A percentile compares a stretch with the other conserved stretches of the same genome.
Conservation (phyloP, 1,140 invertebrate species). For the Bombus confusus region DNA sequence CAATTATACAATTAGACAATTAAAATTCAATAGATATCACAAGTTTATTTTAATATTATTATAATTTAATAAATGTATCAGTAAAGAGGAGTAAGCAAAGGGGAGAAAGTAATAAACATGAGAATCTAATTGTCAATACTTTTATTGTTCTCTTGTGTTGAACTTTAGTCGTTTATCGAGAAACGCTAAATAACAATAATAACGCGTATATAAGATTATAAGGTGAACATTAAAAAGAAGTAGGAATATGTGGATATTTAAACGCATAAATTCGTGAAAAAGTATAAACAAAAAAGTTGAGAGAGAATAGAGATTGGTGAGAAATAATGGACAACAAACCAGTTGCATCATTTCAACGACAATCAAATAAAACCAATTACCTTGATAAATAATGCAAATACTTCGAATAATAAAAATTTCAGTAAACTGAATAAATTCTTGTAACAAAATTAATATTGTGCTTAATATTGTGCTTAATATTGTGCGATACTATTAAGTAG, state of each 20-base stretch:
- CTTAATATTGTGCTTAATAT: slow-evolving; percentile 40
- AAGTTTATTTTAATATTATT: not conserved
- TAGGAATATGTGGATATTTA: slow-evolving; percentile 10
- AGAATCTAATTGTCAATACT: slow-evolving; percentile 37
- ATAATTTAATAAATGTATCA: not conserved
- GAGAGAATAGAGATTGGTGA: not conserved
- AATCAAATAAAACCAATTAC: not conserved
- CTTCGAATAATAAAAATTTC: slow-evolving; percentile 3
- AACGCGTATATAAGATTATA: slow-evolving; percentile 29
- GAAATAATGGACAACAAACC: too few relatives aligned
- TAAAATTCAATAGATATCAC: not conserved
- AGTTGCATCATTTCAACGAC: not conserved
- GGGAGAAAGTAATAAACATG: not conserved
- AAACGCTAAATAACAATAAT: slow-evolving; percentile 57
- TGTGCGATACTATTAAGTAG: slow-evolving; percentile 45
- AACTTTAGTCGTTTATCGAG: slow-evolving; percentile 47
- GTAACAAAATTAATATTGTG: slow-evolving; percentile 13
- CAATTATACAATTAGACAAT: not conserved
- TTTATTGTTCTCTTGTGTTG: slow-evolving; percentile 54
- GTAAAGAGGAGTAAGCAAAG: too few relatives aligned
- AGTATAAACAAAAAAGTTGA: not conserved
- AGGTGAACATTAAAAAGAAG: slow-evolving; percentile 26
- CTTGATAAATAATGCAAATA: not conserved
- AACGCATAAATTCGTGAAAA: not conserved
- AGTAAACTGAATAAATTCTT: slow-evolving; percentile 2